Percentiles rank a stretch among this genome's conserved stretches.
Conservation (phyloP, 1,140 invertebrate genomes). For the Drosophila micromelanica region DNA sequence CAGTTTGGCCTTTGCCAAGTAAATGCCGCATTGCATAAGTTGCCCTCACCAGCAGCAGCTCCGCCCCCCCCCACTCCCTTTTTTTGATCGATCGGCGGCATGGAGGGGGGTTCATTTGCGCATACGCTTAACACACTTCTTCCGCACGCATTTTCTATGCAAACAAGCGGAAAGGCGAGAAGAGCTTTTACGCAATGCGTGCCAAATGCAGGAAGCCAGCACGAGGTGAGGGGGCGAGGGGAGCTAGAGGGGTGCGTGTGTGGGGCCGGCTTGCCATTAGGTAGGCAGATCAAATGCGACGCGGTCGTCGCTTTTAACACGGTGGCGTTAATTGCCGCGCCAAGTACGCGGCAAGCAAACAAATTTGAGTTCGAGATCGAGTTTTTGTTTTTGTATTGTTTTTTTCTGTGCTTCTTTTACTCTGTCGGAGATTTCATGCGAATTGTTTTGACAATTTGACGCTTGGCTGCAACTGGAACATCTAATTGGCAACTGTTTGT, state of each 20-base stretch:
- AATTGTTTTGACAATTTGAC: slow-evolving; percentile 61
- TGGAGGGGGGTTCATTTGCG: slow-evolving; percentile 7
- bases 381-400: not conserved
- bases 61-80: too few relatives aligned
- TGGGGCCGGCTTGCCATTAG: not conserved
- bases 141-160: slow-evolving; percentile 62
- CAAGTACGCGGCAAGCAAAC: slow-evolving; percentile 70
- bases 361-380: slow-evolving; percentile 22
- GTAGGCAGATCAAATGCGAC: slow-evolving; percentile 27
- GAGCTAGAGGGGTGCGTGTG: not conserved
- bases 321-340: slow-evolving; percentile 65
- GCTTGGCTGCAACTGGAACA: slow-evolving; percentile 58
- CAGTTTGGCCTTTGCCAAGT: slow-evolving; percentile 2
- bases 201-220: slow-evolving; percentile 42
- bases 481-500: slow-evolving; percentile 22
- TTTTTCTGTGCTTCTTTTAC: too few relatives aligned
- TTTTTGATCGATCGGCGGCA: too few relatives aligned
- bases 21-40: slow-evolving; percentile 37
- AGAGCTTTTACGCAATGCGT: slow-evolving; percentile 49
- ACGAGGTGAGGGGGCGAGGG: too few relatives aligned
- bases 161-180: slow-evolving; percentile 14
- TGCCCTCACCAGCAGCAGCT: not conserved
- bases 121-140: slow-evolving; percentile 76
- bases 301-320: slow-evolving; percentile 68
- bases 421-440: not conserved